Evolutionary conservation across 2,113 vertebrate genomes (phyloP), one percentile per base, ranked within the genome.

Genomic region (Apodemus speciosus): DNA sequence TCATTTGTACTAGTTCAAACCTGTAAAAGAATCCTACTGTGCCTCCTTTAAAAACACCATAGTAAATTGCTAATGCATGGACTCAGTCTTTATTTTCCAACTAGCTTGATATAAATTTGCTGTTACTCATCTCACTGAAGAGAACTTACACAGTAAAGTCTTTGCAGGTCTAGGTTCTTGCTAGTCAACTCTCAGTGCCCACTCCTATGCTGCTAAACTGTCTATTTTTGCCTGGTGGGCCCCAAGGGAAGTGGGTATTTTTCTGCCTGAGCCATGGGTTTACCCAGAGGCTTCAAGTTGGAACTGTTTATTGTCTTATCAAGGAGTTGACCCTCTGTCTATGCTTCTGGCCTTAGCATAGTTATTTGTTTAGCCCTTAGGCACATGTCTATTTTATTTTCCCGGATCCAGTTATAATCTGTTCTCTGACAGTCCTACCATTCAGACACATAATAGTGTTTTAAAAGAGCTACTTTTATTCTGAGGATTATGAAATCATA

Each of bases 291-390:
- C n/a, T 85, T 87, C 16, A 16, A 21, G n/a, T 21, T 16, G 38
- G 16, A 20, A 16, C 25, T 83, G 1, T 62, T 79, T 85, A 8
- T 46, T 88, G 10, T 86, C 58, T 83, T 88, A 38, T 40, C 16
- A 27, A 64, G 11, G 14, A 79, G 1, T 23, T 91, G 32, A 91
- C 73, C 49, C 62, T 86, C 69, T 83, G 94, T 66, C 84, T 79
- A 9, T 66, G 85, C 71, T 62, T 90, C 3, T 91, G 51, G 84
- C 32, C 56, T 91, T 85, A 53, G 4, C n/a, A n/a, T 38, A 43
- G 16, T 84, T 79, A 38, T 27, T 86, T 80, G 79, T 93, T 95
- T 87, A 77, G 68, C 30, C 83, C 53, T 91, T 40, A 91, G 40
- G 56, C 51, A n/a, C 40, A 23, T 40, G 46, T 95, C 60, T 68